phyloP scores from a whole-genome alignment of 2,797 vertebrate genomes.

The Pangasius djambal region DNA sequence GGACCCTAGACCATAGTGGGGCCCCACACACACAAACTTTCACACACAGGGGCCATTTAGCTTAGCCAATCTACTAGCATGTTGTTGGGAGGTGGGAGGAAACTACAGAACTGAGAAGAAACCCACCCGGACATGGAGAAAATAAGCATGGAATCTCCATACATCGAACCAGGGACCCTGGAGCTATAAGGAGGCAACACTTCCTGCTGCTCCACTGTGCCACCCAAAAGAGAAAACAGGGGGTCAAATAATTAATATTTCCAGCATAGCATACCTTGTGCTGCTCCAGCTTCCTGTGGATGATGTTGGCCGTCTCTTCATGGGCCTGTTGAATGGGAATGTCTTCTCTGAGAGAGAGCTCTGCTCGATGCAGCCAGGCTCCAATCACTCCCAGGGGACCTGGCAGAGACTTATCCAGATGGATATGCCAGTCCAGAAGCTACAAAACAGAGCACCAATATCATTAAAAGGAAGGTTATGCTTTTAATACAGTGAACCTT shows the following conservation, averaged over 20 bases:
- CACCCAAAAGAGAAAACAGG: background rate
- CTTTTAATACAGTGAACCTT: conserved; percentile 27
- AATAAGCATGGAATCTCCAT: background rate
- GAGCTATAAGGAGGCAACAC: background rate
- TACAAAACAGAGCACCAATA: conserved; percentile 68
- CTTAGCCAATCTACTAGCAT: background rate
- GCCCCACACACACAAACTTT: background rate
- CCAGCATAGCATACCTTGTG: conserved; percentile 82
- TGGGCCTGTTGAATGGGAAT: conserved; percentile 87
- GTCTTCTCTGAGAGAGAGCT: conserved; percentile 90
- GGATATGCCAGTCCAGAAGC: conserved; percentile 92
- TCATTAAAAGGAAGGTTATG: conserved; percentile 51
- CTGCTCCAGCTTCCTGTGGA: conserved; percentile 92
- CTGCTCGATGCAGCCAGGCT: conserved; percentile 92
- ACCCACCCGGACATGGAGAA: background rate
- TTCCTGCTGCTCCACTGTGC: background rate
- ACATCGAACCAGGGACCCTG: background rate
- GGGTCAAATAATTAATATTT: background rate
- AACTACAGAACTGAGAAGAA: background rate
- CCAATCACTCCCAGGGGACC: conserved; percentile 91
- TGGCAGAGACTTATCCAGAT: conserved; percentile 94
- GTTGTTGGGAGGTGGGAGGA: background rate
- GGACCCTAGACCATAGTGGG: background rate
- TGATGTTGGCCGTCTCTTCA: conserved; percentile 91
- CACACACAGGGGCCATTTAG: background rate